Evolutionary conservation across 30 jellyfish, hydroid and myxozoan species (phyloP), one percentile per base, ranked within the genome.

Genomic region (Hydractinia echinata): DNA sequence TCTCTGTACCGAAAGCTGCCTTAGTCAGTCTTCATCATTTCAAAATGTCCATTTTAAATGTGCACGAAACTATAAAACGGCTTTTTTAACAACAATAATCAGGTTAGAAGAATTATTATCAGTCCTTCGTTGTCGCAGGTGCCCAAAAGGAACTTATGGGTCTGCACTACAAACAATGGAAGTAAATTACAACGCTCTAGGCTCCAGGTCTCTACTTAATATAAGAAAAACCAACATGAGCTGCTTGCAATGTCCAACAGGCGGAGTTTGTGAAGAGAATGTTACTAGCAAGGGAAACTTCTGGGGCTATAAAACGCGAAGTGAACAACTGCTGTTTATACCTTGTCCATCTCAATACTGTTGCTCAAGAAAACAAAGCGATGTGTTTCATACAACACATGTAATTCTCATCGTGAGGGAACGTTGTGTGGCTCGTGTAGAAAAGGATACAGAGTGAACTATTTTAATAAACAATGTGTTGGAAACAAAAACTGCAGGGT

Each of bases 251-350:
- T 64, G 74, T 64, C 74, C 74, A 64, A 64, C 74, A 6, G 74
- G 74, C 39, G 74, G n/a, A 7, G 16, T 64, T 64, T 64, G 74
- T 64, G 51, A 64, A 1, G 18, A 64, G 0, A 64, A 64, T 51
- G 39, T 64, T 6, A 64, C 74, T n/a, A 64, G 74, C 74, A 64
- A 64, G 18, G 82, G 51, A 6, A 83, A 74, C 73, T 76, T 54
- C 79, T 83, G 91, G 91, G 91, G 91, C 15, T 83, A 72, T 62
- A 64, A 64, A 64, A 67, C 53, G 14, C 8, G 19, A 7, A 39
- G 13, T 30, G 80, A 52, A 54, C 53, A 73, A 21, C 73, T 83
- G 13, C 54, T 16, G 18, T 74, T 83, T 48, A n/a, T 73, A 21
- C 76, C 83, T 11, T 56, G 76, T 53, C 68, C 70, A 1, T 81